These are phyloP conservation scores for Origma solitaria DNA, from an alignment of 2,113 vertebrate species.

Conservation along the genomic window DNA sequence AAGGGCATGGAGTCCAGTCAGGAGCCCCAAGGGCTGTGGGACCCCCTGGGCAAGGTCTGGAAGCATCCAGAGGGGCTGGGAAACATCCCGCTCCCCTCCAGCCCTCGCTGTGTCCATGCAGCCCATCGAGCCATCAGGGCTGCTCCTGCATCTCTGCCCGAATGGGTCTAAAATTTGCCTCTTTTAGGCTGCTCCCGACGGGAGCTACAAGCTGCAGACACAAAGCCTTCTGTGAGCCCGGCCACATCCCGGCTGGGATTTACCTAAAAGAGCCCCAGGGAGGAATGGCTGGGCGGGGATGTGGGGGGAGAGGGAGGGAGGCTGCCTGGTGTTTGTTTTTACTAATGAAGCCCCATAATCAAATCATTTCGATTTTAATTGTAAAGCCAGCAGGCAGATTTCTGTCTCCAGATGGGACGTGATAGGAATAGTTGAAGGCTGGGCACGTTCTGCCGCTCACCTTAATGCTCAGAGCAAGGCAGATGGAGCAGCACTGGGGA, in stretches of 20 bases:
- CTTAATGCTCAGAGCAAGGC: neutral
- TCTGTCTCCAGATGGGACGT: conserved; percentile 61
- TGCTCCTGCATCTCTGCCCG: neutral
- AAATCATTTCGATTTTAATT: conserved; percentile 61
- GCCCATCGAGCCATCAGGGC: rapidly evolving
- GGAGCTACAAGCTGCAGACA: neutral
- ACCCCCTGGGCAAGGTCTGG: neutral
- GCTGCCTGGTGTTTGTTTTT: conserved; percentile 48
- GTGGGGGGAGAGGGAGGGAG: neutral
- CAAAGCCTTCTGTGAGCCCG: neutral
- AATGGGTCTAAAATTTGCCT: neutral
- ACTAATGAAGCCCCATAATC: conserved; percentile 53
- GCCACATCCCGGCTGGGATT: neutral
- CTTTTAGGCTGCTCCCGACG: neutral
- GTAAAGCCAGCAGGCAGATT: conserved; percentile 61
- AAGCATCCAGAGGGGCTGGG: neutral
- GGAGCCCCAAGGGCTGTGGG: neutral
- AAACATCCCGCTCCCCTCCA: neutral
- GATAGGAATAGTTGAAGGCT: conserved; percentile 38
- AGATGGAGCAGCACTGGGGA: neutral
- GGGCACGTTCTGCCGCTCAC: conserved; percentile 1
- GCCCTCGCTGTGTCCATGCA: rapidly evolving
- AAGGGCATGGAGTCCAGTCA: neutral
- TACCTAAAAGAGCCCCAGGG: neutral
- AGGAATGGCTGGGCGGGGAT: neutral